Evolutionary conservation across 2,113 vertebrate species (phyloP).

Genomic region (Zosterops hypoxanthus): DNA sequence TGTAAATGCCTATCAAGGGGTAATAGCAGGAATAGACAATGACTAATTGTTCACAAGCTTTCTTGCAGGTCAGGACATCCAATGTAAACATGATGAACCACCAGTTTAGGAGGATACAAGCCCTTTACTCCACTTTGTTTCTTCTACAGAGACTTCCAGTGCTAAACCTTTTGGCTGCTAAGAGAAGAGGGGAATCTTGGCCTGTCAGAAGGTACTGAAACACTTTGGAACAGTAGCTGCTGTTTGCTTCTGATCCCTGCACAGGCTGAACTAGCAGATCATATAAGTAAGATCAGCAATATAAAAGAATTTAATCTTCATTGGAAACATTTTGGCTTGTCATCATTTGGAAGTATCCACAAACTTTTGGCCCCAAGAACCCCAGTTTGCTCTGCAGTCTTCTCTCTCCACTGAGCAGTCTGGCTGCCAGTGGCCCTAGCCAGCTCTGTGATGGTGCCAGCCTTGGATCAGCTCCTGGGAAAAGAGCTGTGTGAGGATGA

Average conservation of each 20-base stretch:
- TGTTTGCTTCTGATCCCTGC: background rate
- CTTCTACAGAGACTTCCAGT: background rate
- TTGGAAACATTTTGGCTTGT: background rate
- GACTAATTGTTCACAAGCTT: background rate
- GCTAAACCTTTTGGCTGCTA: background rate
- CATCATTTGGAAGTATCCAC: background rate
- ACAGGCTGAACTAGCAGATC: background rate
- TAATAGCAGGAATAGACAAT: background rate
- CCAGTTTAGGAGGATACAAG: background rate
- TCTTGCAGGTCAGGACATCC: background rate
- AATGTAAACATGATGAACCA: background rate
- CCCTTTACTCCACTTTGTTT: background rate
- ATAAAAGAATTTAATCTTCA: background rate
- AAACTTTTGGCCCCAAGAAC: background rate
- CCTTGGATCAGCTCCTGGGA: background rate
- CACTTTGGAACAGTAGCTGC: background rate
- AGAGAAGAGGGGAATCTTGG: background rate
- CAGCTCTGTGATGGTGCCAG: background rate
- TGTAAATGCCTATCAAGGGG: background rate
- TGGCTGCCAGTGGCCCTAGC: rapidly evolving
- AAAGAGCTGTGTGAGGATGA: background rate
- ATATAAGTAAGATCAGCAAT: background rate
- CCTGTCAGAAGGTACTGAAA: background rate
- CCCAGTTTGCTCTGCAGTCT: background rate
- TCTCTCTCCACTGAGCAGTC: background rate